Percentiles rank a stretch among this genome's conserved stretches.
These are phyloP conservation scores for Linnaemya tessellans DNA, from an alignment of 2,888 invertebrate species.

Conservation along the genomic window DNA sequence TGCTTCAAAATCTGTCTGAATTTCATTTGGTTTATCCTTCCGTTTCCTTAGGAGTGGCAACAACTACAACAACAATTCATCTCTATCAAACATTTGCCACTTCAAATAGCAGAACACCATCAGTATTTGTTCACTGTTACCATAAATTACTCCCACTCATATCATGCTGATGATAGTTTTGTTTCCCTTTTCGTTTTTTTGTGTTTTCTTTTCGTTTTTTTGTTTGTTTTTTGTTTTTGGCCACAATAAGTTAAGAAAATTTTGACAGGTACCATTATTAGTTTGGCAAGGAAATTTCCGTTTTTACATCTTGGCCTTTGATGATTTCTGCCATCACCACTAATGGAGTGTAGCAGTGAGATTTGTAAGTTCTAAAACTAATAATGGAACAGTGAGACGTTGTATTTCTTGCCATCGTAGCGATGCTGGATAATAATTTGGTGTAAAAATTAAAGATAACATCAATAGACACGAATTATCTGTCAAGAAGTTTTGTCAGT, in stretches of 20 bases:
- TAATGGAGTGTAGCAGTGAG: conserved; percentile 35
- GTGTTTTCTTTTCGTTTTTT: conserved; percentile 4
- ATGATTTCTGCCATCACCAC: conserved; percentile 64
- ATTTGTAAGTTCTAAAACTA: neutral
- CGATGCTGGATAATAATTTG: conserved; percentile 19
- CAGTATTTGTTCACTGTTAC: conserved; percentile 47
- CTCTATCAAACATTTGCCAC: conserved; percentile 65
- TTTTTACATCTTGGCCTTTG: conserved; percentile 69
- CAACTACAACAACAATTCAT: conserved; percentile 65
- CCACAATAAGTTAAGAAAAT: conserved; percentile 77
- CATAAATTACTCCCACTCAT: conserved; percentile 42
- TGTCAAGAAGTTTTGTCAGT: conserved; percentile 65
- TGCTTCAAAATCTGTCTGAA: conserved; percentile 80
- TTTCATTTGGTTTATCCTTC: conserved; percentile 75
- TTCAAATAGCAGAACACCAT: conserved; percentile 36
- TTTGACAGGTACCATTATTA: conserved; percentile 82
- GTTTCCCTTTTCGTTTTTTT: conserved; percentile 19
- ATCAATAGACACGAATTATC: conserved; percentile 62
- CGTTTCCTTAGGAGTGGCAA: conserved; percentile 62
- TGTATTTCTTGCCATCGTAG: neutral
- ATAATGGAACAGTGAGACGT: neutral
- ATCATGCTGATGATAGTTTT: conserved; percentile 56
- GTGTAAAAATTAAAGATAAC: conserved; percentile 55
- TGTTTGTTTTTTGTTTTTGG: conserved; percentile 24
- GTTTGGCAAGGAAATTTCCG: conserved; percentile 79